A percentile compares a stretch with the other conserved stretches of the same genome.
Conservation (phyloP, 2,113 vertebrate genomes). For the Holacanthus passer region DNA sequence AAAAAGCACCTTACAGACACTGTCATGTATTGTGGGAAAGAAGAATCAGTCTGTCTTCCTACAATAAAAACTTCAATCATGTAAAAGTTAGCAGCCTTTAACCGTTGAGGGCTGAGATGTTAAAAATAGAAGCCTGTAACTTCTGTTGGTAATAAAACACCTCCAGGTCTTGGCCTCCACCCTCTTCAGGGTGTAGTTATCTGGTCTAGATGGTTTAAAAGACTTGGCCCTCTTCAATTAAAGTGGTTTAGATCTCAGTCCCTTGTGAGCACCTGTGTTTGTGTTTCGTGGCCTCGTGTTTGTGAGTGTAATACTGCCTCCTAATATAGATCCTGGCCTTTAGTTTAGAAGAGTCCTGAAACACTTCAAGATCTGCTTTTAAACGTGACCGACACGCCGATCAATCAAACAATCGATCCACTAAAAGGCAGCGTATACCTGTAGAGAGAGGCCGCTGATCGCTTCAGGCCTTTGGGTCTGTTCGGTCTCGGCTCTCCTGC, state of each 20-base stretch:
- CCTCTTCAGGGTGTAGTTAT: slow-evolving; percentile 22
- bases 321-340: neutral
- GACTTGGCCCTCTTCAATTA: neutral
- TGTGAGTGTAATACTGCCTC: neutral
- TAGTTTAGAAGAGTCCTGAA: neutral
- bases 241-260: neutral
- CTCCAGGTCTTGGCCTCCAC: neutral
- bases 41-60: neutral
- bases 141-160: neutral
- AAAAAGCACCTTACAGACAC: neutral
- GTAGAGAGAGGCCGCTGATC: slow-evolving; percentile 90
- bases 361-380: neutral
- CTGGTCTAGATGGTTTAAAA: slow-evolving; percentile 9
- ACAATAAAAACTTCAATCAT: too few species aligned
- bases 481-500: slow-evolving; percentile 94
- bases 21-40: neutral
- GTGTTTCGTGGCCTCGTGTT: neutral
- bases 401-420: neutral
- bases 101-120: neutral
- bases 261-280: neutral
- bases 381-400: neutral
- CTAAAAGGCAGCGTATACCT: slow-evolving; percentile 80
- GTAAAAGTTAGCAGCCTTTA: neutral
- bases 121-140: slow-evolving; percentile 8
- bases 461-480: slow-evolving; percentile 92